Percentiles rank a stretch among this genome's conserved stretches.
These are phyloP conservation scores for Ladona fulva DNA, from an alignment of 1,140 invertebrate species.

Conservation along the genomic window DNA sequence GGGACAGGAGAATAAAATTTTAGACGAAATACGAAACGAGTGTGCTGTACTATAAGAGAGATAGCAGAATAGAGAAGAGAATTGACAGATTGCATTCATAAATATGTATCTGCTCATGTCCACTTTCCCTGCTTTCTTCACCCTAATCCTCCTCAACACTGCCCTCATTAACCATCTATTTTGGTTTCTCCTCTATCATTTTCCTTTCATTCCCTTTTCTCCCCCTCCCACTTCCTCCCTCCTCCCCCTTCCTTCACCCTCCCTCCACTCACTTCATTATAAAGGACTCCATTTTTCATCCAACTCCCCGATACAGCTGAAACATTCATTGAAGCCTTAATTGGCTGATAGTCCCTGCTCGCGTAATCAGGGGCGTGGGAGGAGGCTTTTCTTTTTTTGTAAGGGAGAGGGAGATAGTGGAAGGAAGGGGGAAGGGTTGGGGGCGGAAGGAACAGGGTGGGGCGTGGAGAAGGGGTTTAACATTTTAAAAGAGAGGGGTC, in stretches of 20 bases:
- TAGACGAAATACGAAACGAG: no score
- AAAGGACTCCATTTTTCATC: constrained; percentile 9
- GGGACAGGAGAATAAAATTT: no score
- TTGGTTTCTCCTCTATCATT: no score
- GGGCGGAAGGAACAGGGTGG: not conserved
- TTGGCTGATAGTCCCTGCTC: not conserved
- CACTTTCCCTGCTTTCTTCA: no score
- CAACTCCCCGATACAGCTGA: not conserved
- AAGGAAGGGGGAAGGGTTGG: not conserved
- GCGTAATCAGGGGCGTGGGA: constrained; percentile 1
- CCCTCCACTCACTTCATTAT: not conserved
- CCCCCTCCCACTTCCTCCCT: not conserved
- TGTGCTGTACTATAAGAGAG: no score
- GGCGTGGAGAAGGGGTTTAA: not conserved
- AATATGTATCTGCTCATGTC: no score
- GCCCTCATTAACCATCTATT: no score
- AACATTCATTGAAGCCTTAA: constrained; percentile 2
- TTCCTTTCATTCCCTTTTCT: not conserved
- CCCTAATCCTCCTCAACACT: no score
- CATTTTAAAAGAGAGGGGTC: not conserved
- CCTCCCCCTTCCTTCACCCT: not conserved
- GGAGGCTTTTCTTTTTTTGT: not conserved
- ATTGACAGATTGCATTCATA: no score
- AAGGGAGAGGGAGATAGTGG: not conserved
- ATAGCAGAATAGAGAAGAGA: no score